phyloP scores from a whole-genome alignment of 2,113 vertebrate species.

The Eulacestoma nigropectus region DNA sequence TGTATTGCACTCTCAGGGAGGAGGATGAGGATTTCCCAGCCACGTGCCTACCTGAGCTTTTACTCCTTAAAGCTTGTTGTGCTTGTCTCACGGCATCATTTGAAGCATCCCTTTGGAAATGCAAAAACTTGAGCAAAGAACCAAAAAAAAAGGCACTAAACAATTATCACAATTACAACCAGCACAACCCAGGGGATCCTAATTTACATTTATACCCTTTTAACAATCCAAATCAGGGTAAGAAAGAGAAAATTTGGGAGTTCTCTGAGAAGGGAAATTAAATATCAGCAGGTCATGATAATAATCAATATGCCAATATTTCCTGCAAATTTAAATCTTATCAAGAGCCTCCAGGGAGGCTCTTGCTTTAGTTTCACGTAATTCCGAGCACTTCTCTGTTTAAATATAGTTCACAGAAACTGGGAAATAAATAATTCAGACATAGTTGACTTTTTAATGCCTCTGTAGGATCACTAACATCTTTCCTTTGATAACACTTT shows the following conservation, averaged over 20 bases:
- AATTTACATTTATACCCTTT: background rate
- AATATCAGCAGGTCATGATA: background rate
- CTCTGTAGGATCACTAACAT: background rate
- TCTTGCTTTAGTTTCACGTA: background rate
- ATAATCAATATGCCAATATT: background rate
- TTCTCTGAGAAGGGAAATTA: background rate
- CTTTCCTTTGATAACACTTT: background rate
- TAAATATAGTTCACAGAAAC: background rate
- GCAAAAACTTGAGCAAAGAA: background rate
- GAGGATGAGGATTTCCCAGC: background rate
- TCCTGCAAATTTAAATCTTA: background rate
- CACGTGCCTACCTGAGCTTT: background rate
- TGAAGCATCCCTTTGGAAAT: background rate
- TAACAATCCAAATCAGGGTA: background rate
- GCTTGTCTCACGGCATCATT: background rate
- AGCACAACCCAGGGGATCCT: background rate
- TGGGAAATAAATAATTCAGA: constrained; percentile 3
- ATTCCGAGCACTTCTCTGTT: background rate
- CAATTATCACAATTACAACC: background rate
- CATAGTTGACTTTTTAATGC: background rate
- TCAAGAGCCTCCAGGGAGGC: background rate
- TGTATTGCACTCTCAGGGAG: accelerated
- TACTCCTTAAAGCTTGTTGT: background rate
- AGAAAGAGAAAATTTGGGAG: background rate
- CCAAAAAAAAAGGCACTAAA: background rate